Evolutionary conservation across 2,888 invertebrate genomes (phyloP), one percentile per base, ranked within the genome.

Genomic region (Sylvicola fuscatus): DNA sequence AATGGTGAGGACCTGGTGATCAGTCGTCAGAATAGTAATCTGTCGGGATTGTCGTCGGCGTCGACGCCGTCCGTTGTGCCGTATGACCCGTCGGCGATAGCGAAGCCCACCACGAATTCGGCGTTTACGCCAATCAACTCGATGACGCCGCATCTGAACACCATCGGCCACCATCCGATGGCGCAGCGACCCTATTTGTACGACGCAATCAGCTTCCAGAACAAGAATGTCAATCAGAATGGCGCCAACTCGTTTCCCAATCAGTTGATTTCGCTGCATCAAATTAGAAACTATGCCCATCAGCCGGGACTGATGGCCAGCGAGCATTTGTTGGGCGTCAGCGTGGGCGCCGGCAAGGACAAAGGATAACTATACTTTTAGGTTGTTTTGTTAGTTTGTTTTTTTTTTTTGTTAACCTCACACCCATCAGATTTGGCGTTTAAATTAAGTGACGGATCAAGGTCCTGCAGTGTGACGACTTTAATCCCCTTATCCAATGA

Each of bases 41-140:
- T 27, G 12, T 21, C 21, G 21, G 21, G 21, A 21, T 7, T 28
- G 14, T 41, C 46, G 14, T 41, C 45, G 17, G 41, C 44, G 28
- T 44, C 47, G 32, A 39, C 45, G 44, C 54, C 54, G 37, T 39
- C 45, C 29, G 40, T 45, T 1, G 30, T 31, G 36, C 26, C 26
- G n/a, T 36, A 36, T 26, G 36, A 36, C 27, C 35, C 37, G 36
- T 16, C 61, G 69, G 37, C 51, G 17, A 56, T 62, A 42, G 58
- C 61, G 39, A 65, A 63, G 50, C 54, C 70, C 27, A 70, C 70
- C 45, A 77, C 79, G 38, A 82, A 80, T 48, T 83, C 83, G 31
- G 92, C 93, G 44, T 93, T 93, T 60, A 92, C 92, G 41, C 92
- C 92, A 29, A 89, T 92, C 54, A 90, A 81, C 51, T 81, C 80